Conservation (phyloP, 2,888 invertebrate species). For the Polydesmus complanatus region DNA sequence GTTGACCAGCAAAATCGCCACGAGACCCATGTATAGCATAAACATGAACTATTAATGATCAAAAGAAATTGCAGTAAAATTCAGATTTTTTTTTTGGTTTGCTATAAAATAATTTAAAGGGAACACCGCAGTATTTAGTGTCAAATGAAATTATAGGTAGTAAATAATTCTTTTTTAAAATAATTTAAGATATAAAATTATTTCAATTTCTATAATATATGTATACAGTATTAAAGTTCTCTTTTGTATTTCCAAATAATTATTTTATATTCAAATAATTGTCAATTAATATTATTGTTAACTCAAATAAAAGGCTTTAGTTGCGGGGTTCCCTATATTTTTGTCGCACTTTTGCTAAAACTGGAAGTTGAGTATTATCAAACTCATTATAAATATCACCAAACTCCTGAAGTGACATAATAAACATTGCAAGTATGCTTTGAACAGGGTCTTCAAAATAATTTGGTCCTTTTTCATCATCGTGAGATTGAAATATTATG, state of each 20-base stretch:
- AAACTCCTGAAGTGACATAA: slow-evolving; percentile 95
- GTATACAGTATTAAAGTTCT: too few relatives aligned
- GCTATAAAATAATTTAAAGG: too few relatives aligned
- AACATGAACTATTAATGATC: slow-evolving; percentile 53
- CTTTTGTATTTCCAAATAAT: too few relatives aligned
- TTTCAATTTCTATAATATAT: too few relatives aligned
- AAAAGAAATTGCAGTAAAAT: not conserved
- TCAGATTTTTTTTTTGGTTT: not conserved
- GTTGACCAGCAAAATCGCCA: slow-evolving; percentile 85
- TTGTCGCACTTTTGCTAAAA: slow-evolving; percentile 62
- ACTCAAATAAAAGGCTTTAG: too few relatives aligned
- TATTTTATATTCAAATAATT: not conserved
- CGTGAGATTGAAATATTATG: slow-evolving; percentile 29
- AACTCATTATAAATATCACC: slow-evolving; percentile 87
- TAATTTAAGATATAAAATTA: too few relatives aligned
- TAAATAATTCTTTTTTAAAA: too few relatives aligned
- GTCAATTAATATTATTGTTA: too few relatives aligned
- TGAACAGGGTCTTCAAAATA: slow-evolving; percentile 58
- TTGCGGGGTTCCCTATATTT: not conserved
- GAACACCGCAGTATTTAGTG: too few relatives aligned
- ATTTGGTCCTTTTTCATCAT: slow-evolving; percentile 23
- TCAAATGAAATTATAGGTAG: too few relatives aligned
- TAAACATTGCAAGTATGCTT: slow-evolving; percentile 92
- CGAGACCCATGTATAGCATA: slow-evolving; percentile 94
- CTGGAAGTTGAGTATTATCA: slow-evolving; percentile 72